Percentiles rank a stretch among this genome's conserved stretches.
Evolutionary conservation across 2,888 invertebrate species (phyloP).

Genomic region (Tuta absoluta): DNA sequence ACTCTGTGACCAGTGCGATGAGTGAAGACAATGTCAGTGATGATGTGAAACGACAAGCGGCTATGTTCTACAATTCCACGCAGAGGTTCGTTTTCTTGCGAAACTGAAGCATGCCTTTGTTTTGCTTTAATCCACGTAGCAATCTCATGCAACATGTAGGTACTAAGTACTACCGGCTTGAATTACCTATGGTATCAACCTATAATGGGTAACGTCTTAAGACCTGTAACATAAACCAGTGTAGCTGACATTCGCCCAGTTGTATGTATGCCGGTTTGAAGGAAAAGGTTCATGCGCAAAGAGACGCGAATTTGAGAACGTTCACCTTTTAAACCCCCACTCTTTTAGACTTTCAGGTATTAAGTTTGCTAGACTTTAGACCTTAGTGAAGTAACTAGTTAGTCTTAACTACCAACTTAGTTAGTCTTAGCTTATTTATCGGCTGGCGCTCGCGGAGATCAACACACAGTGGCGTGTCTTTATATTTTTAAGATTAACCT

Average conservation of each 20-base stretch:
- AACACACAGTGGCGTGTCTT: too few relatives aligned
- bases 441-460: too few relatives aligned
- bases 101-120: background rate
- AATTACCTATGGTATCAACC: too few relatives aligned
- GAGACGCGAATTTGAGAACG: background rate
- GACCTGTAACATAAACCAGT: too few relatives aligned
- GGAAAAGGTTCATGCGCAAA: constrained; percentile 19
- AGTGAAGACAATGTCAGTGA: constrained; percentile 70
- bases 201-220: too few relatives aligned
- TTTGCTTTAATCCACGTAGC: background rate
- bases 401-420: too few relatives aligned
- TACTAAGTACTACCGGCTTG: too few relatives aligned
- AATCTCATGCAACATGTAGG: too few relatives aligned
- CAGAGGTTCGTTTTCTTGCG: constrained; percentile 60
- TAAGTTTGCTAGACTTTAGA: background rate
- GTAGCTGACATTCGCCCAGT: background rate
- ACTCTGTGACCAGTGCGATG: constrained; percentile 46
- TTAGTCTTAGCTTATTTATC: too few relatives aligned
- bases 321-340: constrained; percentile 9
- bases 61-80: constrained; percentile 75
- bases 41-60: constrained; percentile 73
- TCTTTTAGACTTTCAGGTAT: background rate
- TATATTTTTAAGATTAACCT: too few relatives aligned
- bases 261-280: background rate
- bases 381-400: background rate